Base-by-base conservation (phyloP, 2,888 invertebrate species). In the Clunio marinus region DNA sequence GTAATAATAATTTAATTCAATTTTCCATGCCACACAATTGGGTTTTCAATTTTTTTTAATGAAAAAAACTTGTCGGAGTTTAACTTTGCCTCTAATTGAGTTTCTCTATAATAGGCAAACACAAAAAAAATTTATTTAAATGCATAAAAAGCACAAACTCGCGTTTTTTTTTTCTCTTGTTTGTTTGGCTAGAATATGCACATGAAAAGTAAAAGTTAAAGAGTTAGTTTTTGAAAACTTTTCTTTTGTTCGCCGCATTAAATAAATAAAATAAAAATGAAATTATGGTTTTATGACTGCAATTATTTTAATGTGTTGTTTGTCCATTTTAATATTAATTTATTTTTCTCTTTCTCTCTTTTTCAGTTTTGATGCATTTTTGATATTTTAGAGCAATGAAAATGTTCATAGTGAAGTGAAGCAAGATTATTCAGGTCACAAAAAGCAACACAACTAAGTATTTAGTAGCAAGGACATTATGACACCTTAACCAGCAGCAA, bases 1-100 rank as follows among this genome's bases (percentile, higher is more conserved):
- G 27, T 28, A 57, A 4, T 17, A 37, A 28, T 59, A 59, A 59
- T 35, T 35, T 59, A 35, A 59, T 59, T 59, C 59, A 59, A 59
- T 32, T 59, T 20, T 57, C 57, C n/a, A 13, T 24, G 57, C 25
- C n/a, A n/a, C 13, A 27, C 28, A 57, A 57, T 20, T 25, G 25
- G 13, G 57, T 13, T 59, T n/a, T 57, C 5, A 10, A 32, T n/a
- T n/a, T n/a, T n/a, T n/a, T n/a, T n/a, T 32, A 59, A 59, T 59
- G 59, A 59, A 35, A 59, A 59, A 59, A 27, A 37, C 59, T 59
- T 59, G 59, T 59, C 5, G 20, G 32, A 32, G n/a, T 25, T 57
- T 57, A 57, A 27, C 27, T 57, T 24, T 27, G 15, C 15, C 37
- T 59, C 35, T 59, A 59, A 59, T 59, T 59, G 32, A 13, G n/a